These are phyloP conservation scores for Echinarachnius parma DNA, from an alignment of 53 echinoderm and acorn worm species.

Conservation along the genomic window DNA sequence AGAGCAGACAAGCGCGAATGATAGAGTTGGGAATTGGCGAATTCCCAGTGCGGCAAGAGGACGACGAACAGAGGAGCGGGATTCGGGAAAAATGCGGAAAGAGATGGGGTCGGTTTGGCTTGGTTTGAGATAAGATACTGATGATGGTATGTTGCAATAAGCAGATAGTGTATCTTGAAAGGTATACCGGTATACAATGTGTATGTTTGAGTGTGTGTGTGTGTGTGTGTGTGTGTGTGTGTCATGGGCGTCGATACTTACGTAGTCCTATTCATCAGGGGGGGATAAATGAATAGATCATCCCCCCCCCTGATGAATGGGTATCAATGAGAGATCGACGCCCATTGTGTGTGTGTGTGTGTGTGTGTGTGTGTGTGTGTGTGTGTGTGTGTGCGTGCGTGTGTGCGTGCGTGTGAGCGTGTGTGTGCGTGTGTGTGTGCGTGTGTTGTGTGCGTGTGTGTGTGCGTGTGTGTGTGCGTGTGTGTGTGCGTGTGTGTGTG, in stretches of 20 bases:
- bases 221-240: background rate
- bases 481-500: background rate
- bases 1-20: conserved; percentile 23
- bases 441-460: too few species aligned
- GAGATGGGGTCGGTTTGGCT: background rate
- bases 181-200: background rate
- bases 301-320: too few species aligned
- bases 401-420: too few species aligned
- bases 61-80: conserved; percentile 3
- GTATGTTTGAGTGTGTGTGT: background rate
- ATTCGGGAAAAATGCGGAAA: background rate
- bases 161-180: background rate
- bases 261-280: too few species aligned
- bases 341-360: too few species aligned
- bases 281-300: too few species aligned
- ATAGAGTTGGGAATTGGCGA: conserved; percentile 38
- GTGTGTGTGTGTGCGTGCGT: background rate
- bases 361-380: background rate
- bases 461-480: background rate
- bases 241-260: too few species aligned
- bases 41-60: conserved; percentile 21
- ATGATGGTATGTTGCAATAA: background rate
- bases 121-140: background rate
- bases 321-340: too few species aligned
- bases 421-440: too few species aligned